Evolutionary conservation across 2,888 invertebrate species (phyloP).

Genomic region (Cryptocheilus praepositus): DNA sequence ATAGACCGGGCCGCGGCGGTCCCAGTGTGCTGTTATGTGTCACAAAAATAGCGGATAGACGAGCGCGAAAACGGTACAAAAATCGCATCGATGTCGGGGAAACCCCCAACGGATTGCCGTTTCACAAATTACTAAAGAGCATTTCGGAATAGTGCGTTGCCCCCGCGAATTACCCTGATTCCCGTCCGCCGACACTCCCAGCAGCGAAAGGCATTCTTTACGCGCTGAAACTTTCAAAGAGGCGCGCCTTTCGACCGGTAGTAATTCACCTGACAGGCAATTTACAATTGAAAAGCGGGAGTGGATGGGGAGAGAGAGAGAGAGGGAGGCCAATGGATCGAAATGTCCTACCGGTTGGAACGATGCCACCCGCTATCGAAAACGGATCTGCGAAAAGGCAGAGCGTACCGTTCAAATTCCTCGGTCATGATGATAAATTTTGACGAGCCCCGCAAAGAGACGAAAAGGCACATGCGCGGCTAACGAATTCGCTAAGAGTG

Average conservation of each 20-base stretch:
- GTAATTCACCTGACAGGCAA: conserved; percentile 26
- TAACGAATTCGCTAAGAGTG: background rate
- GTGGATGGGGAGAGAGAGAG: conserved; percentile 7
- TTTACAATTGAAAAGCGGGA: conserved; percentile 24
- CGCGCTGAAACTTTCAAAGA: background rate
- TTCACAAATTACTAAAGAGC: no score
- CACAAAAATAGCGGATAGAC: no score
- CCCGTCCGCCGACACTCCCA: conserved; percentile 11
- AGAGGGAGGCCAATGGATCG: conserved; percentile 18
- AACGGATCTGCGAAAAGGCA: conserved; percentile 18
- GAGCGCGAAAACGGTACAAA: no score
- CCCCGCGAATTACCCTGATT: conserved; percentile 20
- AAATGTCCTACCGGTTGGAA: conserved; percentile 27
- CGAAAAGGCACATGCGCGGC: background rate
- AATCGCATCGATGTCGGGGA: no score
- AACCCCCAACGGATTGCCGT: no score
- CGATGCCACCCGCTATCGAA: conserved; percentile 35
- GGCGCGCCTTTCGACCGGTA: conserved; percentile 13
- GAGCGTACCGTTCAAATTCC: conserved; percentile 19
- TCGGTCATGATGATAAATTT: conserved; percentile 27
- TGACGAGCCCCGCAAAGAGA: conserved; percentile 16
- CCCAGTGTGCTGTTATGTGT: no score
- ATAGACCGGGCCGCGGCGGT: conserved; percentile 13
- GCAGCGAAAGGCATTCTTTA: conserved; percentile 4
- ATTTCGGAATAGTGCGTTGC: no score